Evolutionary conservation across 2,888 invertebrate species (phyloP).

Genomic region (Scaptomyza tumidula): DNA sequence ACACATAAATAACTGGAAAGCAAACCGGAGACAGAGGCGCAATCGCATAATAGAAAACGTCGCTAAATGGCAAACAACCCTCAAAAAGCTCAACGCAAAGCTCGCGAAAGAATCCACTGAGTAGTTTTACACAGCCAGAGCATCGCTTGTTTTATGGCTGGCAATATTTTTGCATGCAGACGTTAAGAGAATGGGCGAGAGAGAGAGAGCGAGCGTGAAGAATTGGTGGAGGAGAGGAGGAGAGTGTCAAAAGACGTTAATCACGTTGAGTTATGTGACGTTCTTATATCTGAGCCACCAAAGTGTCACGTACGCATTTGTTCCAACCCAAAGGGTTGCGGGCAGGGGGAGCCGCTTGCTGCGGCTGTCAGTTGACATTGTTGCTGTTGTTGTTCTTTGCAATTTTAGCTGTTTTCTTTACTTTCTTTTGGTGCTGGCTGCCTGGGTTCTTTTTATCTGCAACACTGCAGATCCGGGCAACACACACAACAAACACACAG

Average conservation of each 20-base stretch:
- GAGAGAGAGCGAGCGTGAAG: not conserved
- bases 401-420: conserved; percentile 70
- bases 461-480: conserved; percentile 22
- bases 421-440: conserved; percentile 43
- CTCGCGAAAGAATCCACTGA: conserved; percentile 27
- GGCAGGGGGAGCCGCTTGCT: conserved; percentile 15
- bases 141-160: conserved; percentile 70
- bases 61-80: conserved; percentile 68
- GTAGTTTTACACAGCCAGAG: conserved; percentile 21
- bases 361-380: conserved; percentile 50
- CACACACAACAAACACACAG: conserved; percentile 3
- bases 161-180: conserved; percentile 78
- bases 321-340: conserved; percentile 55
- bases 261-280: conserved; percentile 85
- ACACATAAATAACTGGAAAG: conserved; percentile 32
- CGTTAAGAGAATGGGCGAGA: not conserved
- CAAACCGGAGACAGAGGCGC: conserved; percentile 44
- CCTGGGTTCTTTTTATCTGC: conserved; percentile 52
- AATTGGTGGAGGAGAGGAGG: not conserved
- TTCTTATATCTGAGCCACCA: conserved; percentile 82
- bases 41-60: conserved; percentile 67
- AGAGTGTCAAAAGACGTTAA: conserved; percentile 82
- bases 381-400: conserved; percentile 59
- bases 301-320: conserved; percentile 82
- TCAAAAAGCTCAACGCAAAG: conserved; percentile 11